phyloP scores from a whole-genome alignment of 2,797 vertebrate genomes.

The Gila robusta region DNA sequence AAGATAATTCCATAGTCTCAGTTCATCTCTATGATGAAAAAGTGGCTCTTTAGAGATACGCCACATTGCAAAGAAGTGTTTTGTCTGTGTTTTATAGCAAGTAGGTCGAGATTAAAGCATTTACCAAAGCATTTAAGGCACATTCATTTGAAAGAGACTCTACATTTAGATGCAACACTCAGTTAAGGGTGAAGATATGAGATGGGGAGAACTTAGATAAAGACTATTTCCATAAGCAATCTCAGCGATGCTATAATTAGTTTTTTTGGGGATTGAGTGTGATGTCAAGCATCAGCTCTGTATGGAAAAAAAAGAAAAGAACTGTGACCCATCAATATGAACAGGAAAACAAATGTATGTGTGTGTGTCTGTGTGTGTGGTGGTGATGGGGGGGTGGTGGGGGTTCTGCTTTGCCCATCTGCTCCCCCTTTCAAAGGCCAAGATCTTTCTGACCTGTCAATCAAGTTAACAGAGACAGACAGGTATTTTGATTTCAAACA shows the following conservation, averaged over 20 bases:
- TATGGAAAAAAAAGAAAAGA: neutral
- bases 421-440: neutral
- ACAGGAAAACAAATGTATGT: neutral
- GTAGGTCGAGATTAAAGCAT: slow-evolving; percentile 50
- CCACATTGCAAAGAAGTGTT: slow-evolving; percentile 48
- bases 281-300: neutral
- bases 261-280: no score
- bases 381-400: no score
- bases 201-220: slow-evolving; percentile 24
- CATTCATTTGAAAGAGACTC: slow-evolving; percentile 32
- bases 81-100: slow-evolving; percentile 49
- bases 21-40: slow-evolving; percentile 36
- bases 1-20: slow-evolving; percentile 8
- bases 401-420: neutral
- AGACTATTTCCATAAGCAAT: slow-evolving; percentile 35
- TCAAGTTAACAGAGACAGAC: slow-evolving; percentile 64
- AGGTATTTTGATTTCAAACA: slow-evolving; percentile 49
- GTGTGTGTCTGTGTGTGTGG: no score
- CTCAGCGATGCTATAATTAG: neutral
- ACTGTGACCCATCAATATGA: neutral
- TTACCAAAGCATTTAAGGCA: slow-evolving; percentile 41
- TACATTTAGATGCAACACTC: slow-evolving; percentile 36
- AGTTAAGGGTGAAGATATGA: slow-evolving; percentile 45
- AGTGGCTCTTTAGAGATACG: slow-evolving; percentile 11
- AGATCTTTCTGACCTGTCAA: slow-evolving; percentile 43